Conservation (phyloP, 2,888 invertebrate genomes). For the Cephus sareptanus region DNA sequence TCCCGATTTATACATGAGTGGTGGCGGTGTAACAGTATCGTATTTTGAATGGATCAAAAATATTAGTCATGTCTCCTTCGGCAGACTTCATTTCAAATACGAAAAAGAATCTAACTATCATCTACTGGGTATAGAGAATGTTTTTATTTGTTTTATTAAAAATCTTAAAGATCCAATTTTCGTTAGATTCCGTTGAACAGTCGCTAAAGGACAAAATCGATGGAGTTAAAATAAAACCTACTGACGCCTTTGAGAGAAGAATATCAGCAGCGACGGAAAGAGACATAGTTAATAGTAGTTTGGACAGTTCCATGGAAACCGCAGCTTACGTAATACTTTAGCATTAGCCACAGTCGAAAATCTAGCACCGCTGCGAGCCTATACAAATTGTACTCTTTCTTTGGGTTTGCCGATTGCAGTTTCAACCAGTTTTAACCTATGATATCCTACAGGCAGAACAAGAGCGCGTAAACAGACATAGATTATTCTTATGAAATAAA, state of each 20-base stretch:
- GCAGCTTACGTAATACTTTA: conserved; percentile 70
- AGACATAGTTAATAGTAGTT: conserved; percentile 86
- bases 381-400: not conserved
- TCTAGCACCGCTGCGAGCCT: not conserved
- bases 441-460: no score
- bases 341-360: not conserved
- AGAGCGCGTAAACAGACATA: no score
- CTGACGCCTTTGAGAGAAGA: conserved; percentile 76
- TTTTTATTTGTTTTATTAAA: conserved; percentile 7
- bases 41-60: conserved; percentile 94
- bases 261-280: conserved; percentile 84
- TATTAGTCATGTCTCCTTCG: conserved; percentile 89
- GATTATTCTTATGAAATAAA: no score
- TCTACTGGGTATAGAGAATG: conserved; percentile 71
- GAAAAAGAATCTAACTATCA: conserved; percentile 87
- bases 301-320: conserved; percentile 85
- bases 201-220: conserved; percentile 68
- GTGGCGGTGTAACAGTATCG: conserved; percentile 91
- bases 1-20: conserved; percentile 81
- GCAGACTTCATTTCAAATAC: conserved; percentile 87
- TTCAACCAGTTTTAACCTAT: no score
- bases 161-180: conserved; percentile 12
- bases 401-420: no score
- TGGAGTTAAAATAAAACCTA: conserved; percentile 70
- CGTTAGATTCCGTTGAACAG: conserved; percentile 71